A percentile compares a stretch with the other conserved stretches of the same genome.
These are phyloP conservation scores for Hirtodrosophila alboralis DNA, from an alignment of 2,888 invertebrate genomes.

Conservation along the genomic window DNA sequence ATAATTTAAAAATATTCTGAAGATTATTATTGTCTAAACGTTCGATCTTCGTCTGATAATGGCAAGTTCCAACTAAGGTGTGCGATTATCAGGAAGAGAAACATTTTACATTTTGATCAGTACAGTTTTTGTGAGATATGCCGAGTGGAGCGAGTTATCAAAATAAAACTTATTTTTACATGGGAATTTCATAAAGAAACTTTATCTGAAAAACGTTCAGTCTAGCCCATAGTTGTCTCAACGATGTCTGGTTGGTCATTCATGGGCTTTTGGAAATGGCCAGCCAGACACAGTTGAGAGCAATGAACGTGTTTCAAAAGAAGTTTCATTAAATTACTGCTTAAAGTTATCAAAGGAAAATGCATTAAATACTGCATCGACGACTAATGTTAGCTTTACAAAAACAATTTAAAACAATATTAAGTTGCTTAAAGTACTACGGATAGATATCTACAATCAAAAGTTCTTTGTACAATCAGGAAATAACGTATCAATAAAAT, in stretches of 20 bases:
- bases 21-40: conserved; percentile 70
- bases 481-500: conserved; percentile 52
- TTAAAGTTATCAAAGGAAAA: conserved; percentile 14
- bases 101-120: conserved; percentile 72
- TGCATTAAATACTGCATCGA: conserved; percentile 28
- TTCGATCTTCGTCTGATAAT: conserved; percentile 68
- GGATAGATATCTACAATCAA: conserved; percentile 63
- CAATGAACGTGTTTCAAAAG: conserved; percentile 48
- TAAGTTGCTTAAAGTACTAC: conserved; percentile 38
- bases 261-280: conserved; percentile 67
- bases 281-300: conserved; percentile 43
- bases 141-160: conserved; percentile 21
- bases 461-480: conserved; percentile 75
- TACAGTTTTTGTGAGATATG: conserved; percentile 64
- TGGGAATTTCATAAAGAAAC: conserved; percentile 21
- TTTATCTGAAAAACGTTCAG: conserved; percentile 43
- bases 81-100: conserved; percentile 70
- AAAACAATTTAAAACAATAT: conserved; percentile 41
- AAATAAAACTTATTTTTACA: conserved; percentile 11
- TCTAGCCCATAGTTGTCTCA: conserved; percentile 65
- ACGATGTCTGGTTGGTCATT: conserved; percentile 40
- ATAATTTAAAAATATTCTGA: conserved; percentile 63
- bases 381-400: conserved; percentile 18
- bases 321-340: conserved; percentile 22
- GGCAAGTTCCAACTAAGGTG: background rate